Base-by-base conservation (phyloP, 2,888 invertebrate species). In the Serrognathus titanus region DNA sequence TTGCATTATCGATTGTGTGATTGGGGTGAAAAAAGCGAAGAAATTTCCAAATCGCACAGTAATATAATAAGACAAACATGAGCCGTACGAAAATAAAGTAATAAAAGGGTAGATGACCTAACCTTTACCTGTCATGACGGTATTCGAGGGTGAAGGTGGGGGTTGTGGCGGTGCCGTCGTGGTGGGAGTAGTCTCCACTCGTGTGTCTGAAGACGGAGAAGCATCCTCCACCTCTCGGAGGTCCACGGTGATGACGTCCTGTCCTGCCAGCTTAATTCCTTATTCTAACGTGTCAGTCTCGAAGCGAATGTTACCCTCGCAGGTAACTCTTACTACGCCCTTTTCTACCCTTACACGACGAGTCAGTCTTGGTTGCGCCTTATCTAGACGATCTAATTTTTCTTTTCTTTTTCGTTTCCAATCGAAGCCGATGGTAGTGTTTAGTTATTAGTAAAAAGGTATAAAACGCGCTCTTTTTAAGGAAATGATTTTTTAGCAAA, bases 71-170 rank as follows among this genome's bases (percentile, higher is more conserved):
- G 24, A 49, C 55, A 58, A 24, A 51, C 58, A 47, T 55, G 45
- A 46, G 47, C 41, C 41, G 11, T 7, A 35, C 24, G 11, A 48
- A 16, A 11, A 52, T 13, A 20, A 52, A 50, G 20, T 16, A 11
- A 55, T 55, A 48, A 31, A 31, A 31, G 24, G 24, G 24, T 31
- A 31, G 24, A 31, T 31, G 24, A 60, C 62, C 64, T 65, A 67
- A 69, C 67, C 69, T 67, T 68, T 69, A 78, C 78, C 78, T 78
- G 78, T 78, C 78, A 78, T 78, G 66, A 74, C 74, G 58, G 78
- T 75, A 66, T 76, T 75, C 16, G 75, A 75, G 40, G 76, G 75
- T 51, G 76, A 74, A 39, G 75, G 67, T 35, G 75, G 69, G 41
- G 75, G 69, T 48, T 75, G 66, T 24, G 68, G 62, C 45, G 53